These are phyloP conservation scores for Coelogynopora nodosa DNA, from an alignment of 2,888 invertebrate genomes.

Conservation along the genomic window DNA sequence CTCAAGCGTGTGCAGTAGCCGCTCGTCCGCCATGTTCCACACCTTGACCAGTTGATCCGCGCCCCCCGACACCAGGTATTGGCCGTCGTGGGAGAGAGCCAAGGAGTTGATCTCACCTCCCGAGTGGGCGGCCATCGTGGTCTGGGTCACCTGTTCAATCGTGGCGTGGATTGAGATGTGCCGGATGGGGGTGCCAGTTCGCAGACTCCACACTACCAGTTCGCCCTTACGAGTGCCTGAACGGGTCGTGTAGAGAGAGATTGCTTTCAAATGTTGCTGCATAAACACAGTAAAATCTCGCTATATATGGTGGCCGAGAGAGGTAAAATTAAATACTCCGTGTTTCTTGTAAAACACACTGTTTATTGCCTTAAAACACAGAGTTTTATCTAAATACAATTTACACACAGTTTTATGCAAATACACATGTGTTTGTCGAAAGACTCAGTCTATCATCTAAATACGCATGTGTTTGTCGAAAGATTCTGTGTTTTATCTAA, in stretches of 20 bases:
- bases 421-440: too few relatives aligned
- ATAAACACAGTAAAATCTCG: too few relatives aligned
- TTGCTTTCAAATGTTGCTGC: neutral
- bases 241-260: slow-evolving; percentile 52
- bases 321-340: too few relatives aligned
- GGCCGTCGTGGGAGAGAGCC: slow-evolving; percentile 56
- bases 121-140: slow-evolving; percentile 50
- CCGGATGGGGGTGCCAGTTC: slow-evolving; percentile 50
- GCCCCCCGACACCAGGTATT: slow-evolving; percentile 58
- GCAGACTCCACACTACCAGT: slow-evolving; percentile 59
- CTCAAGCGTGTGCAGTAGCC: slow-evolving; percentile 55
- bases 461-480: too few relatives aligned
- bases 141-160: slow-evolving; percentile 33
- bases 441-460: too few relatives aligned
- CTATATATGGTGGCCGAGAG: too few relatives aligned
- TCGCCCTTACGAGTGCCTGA: slow-evolving; percentile 61
- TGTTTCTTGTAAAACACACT: too few relatives aligned
- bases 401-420: too few relatives aligned
- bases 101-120: slow-evolving; percentile 57
- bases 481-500: too few relatives aligned
- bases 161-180: slow-evolving; percentile 41
- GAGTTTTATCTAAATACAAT: too few relatives aligned
- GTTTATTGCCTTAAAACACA: too few relatives aligned
- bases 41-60: slow-evolving; percentile 59
- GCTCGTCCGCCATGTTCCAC: slow-evolving; percentile 59